Percentiles rank a stretch among this genome's conserved stretches.
Conservation (phyloP, 2,113 vertebrate genomes). For the Alaudala cheleensis region DNA sequence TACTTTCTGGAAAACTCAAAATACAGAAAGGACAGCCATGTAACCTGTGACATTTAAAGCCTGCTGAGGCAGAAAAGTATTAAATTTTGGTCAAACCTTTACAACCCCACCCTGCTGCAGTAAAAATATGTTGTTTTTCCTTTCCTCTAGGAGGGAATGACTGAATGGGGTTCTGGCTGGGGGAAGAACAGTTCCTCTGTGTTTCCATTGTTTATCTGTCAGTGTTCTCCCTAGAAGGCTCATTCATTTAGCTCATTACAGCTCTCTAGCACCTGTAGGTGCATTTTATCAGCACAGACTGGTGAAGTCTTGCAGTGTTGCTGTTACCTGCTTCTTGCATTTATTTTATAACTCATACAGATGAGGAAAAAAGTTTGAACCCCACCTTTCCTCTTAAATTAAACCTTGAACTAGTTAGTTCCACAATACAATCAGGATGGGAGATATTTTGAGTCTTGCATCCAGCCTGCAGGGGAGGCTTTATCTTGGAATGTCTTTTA, state of each 20-base stretch:
- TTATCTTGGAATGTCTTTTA: neutral
- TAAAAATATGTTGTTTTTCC: constrained; percentile 27
- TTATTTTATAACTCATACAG: neutral
- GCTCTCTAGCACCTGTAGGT: neutral
- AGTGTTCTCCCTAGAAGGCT: neutral
- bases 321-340: neutral
- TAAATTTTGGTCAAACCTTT: neutral
- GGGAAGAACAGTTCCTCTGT: neutral
- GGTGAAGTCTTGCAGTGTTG: neutral
- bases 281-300: neutral
- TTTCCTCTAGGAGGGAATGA: neutral
- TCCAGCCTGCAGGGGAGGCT: neutral
- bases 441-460: neutral
- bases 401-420: neutral
- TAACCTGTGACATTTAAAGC: constrained; percentile 14
- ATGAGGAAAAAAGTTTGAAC: neutral
- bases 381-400: neutral
- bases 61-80: neutral
- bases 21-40: neutral
- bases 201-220: neutral
- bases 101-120: constrained; percentile 22
- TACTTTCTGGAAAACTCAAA: neutral
- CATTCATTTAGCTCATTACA: rapidly evolving
- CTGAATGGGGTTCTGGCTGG: neutral
- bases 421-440: neutral